Evolutionary conservation across 2,888 invertebrate genomes (phyloP), one percentile per base, ranked within the genome.

Genomic region (Dynastes maya): DNA sequence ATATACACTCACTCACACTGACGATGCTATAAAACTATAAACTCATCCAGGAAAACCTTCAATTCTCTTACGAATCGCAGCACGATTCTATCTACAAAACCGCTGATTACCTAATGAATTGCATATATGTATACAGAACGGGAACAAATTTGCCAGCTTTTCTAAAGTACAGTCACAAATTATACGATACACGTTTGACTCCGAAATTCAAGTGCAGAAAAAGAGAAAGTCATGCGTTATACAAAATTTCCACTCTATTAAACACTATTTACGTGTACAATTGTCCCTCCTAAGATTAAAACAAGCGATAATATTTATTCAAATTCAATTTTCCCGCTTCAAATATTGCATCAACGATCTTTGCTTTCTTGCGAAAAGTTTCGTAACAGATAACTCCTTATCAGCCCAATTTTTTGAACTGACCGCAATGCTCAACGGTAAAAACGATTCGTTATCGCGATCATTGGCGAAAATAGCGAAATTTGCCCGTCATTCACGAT

Each of bases 91-190:
- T 51, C 29, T 51, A 16, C 27, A 8, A 51, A 40, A 70, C 70
- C 68, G 22, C 40, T 55, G 72, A 74, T 80, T 80, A 45, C 11
- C 45, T 45, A 45, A 45, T 8, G 11, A 45, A 45, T 11, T 45
- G 45, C 8, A 45, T 45, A 79, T 77, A 75, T 77, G 79, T 80
- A 51, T 32, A 32, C 32, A 32, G 16, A 65, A 77, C 65, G 49
- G 74, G 79, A 77, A 72, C 72, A 37, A 74, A 49, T 51, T 27
- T 27, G 49, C 11, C 51, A 16, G 63, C 9, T 29, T 9, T 45
- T 45, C 9, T 45, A 45, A 2, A 45, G 45, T 45, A 45, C 45
- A 45, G 45, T 45, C 45, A 45, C 45, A 45, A 45, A 45, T 45
- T 11, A 8, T 11, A 4, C 22, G 22, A 16, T 2, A 55, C 55